Evolutionary conservation across 2,888 invertebrate species (phyloP), one percentile per base, ranked within the genome.

Genomic region (Rhagonycha fulva): DNA sequence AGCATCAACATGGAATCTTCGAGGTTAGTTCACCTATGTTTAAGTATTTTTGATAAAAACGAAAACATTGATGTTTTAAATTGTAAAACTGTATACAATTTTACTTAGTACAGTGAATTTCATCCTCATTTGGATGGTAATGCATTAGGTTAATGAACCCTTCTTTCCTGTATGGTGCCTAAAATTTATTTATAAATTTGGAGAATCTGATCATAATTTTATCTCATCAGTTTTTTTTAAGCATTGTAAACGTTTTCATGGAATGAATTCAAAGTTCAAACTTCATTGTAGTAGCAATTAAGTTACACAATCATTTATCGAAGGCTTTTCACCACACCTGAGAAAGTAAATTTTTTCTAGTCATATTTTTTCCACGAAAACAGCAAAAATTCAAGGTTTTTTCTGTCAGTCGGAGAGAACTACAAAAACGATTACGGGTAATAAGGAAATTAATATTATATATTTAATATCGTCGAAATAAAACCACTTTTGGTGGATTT

Each of bases 1-100:
- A 86, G 86, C 66, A 83, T 87, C 66, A 86, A 83, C 74, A 83
- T 87, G 24, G 87, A 88, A 78, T 87, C 87, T 78, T 85, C 86
- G 82, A 84, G 86, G 84, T 78, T 63, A 73, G 60, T 47, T n/a
- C 4, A 5, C 47, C n/a, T 5, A 7, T 2, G 47, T n/a, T n/a
- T 47, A 47, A 47, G 47, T 47, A 0, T n/a, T 0, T 47, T 47
- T 47, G 32, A 47, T 12, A 32, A 32, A 4, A 12, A 4, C 4
- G n/a, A 12, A 47, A n/a, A n/a, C n/a, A 14, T 66, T n/a, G 1
- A 5, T 7, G n/a, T 9, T 47, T n/a, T 47, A n/a, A n/a, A n/a
- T 0, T n/a, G n/a, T n/a, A 2, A 24, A 47, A 47, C 47, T 47
- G n/a, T 47, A 47, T n/a, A 47, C 7, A 47, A n/a, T 47, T 47